These are phyloP conservation scores for Seladonia tumulorum DNA, from an alignment of 2,888 invertebrate species.

Conservation along the genomic window DNA sequence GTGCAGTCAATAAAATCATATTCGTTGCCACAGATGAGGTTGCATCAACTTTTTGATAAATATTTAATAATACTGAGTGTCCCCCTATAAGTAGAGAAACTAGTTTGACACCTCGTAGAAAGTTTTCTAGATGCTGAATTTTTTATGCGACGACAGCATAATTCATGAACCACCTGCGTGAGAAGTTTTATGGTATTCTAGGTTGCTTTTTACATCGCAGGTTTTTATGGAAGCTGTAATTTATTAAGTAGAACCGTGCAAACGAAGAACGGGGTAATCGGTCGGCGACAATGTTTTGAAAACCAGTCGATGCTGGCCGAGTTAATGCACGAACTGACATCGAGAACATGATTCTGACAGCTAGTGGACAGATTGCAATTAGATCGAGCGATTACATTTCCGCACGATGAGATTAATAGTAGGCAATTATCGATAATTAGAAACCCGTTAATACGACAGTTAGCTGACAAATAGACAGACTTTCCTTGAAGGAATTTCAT, in stretches of 20 bases:
- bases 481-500: slow-evolving; percentile 8
- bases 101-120: background rate
- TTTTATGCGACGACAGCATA: background rate
- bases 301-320: background rate
- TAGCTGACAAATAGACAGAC: slow-evolving; percentile 4
- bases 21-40: background rate
- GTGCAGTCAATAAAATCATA: background rate
- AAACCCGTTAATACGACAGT: slow-evolving; percentile 18
- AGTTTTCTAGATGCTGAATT: background rate
- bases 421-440: slow-evolving; percentile 36
- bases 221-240: background rate
- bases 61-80: background rate
- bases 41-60: background rate
- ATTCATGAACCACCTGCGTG: background rate
- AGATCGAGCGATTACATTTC: slow-evolving; percentile 20
- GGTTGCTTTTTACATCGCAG: background rate
- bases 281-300: background rate
- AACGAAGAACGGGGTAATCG: background rate
- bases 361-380: slow-evolving; percentile 26
- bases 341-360: background rate
- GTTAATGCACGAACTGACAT: background rate
- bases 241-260: background rate
- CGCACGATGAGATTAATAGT: background rate
- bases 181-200: background rate
- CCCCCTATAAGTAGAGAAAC: background rate